phyloP scores from a whole-genome alignment of 2,797 vertebrate genomes.

The Chaunax sp. region DNA sequence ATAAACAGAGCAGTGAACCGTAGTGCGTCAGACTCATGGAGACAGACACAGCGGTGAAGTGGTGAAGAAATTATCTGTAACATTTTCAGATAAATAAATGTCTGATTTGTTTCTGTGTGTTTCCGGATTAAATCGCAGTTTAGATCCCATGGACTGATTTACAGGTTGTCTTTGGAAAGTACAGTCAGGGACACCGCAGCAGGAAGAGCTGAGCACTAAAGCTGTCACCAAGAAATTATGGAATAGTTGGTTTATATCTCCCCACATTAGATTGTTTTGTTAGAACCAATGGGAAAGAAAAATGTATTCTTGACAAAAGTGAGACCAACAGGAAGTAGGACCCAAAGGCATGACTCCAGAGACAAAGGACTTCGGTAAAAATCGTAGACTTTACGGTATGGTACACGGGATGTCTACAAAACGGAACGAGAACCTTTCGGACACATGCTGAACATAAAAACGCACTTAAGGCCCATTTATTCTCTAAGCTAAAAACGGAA shows the following conservation, averaged over 20 bases:
- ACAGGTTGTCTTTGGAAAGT: conserved; percentile 21
- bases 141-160: conserved; percentile 41
- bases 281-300: too few relatives aligned
- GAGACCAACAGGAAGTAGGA: too few relatives aligned
- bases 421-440: too few relatives aligned
- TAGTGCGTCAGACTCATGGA: conserved; percentile 3
- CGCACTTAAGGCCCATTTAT: too few relatives aligned
- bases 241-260: background rate
- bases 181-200: background rate
- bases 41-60: too few relatives aligned
- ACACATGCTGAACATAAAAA: too few relatives aligned
- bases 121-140: conserved; percentile 24
- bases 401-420: too few relatives aligned
- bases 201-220: conserved; percentile 28
- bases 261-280: background rate
- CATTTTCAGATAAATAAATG: conserved; percentile 45
- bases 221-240: conserved; percentile 10
- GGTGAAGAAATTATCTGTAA: conserved; percentile 38
- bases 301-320: too few relatives aligned
- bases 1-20: conserved; percentile 32
- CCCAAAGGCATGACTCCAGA: too few relatives aligned
- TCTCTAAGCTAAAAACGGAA: too few relatives aligned
- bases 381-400: too few relatives aligned
- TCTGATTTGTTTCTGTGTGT: conserved; percentile 6
- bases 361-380: too few relatives aligned